Base-by-base conservation (phyloP, 64 coral and sea anemone species). In the Actinia equina region DNA sequence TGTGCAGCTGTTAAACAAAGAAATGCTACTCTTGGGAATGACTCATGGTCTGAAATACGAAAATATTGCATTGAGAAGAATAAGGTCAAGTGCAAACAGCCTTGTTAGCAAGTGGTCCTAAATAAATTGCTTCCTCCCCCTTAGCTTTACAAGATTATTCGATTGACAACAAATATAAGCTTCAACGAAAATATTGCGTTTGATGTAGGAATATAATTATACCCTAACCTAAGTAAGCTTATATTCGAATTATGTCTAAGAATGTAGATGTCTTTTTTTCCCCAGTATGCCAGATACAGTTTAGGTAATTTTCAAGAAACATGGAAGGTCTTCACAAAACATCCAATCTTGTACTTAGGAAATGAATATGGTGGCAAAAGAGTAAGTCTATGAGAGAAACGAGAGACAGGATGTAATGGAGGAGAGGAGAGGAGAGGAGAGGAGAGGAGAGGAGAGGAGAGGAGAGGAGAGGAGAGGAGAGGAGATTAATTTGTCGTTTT, bases 281-380 rank as follows among this genome's bases (percentile, higher is more conserved):
- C 77, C 25, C 45, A 93, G 92, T 23, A 78, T 82, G 74, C 76
- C 16, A 93, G 92, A 71, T 46, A 79, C 53, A 91, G 93, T 80
- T 85, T 94, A 20, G 93, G 93, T 42, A 94, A 94, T 55, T 94
- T 94, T 90, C 86, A 85, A 42, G 88, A 80, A 22, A 91, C 89
- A 3, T 94, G 93, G 93, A 87, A 91, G 27, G 93, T 71, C 4
- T 94, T 94, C 58, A 88, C 93, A 53, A 81, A 52, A 15, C 82
- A 94, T 59, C 84, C 84, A 53, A 20, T 94, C 15, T 58, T 94
- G 2, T 91, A 94, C 86, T 65, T 94, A 65, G 93, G 93, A 23
- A 58, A 90, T 17, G 78, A 87, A 25, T 94, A 90, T 67, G 67
- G 63, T 15, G 69, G 88, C 54, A 90, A 94, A 90, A 81, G 85